phyloP scores from a whole-genome alignment of 2,797 vertebrate genomes.

The Phataginus tricuspis region DNA sequence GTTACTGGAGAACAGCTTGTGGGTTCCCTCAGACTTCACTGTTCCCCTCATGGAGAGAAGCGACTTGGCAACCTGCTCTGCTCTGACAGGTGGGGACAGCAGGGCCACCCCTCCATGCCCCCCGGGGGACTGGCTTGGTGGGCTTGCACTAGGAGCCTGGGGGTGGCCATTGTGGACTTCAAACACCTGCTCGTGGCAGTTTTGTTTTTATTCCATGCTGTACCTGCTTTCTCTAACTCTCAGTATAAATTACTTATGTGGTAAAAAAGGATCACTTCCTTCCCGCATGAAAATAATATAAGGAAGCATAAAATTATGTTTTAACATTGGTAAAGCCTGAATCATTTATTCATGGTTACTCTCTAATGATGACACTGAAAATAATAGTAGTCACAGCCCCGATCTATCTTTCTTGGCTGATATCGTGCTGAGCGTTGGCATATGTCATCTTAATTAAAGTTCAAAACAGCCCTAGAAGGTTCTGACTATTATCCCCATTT shows the following conservation, averaged over 20 bases:
- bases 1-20: neutral
- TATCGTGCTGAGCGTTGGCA: neutral
- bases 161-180: neutral
- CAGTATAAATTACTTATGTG: neutral
- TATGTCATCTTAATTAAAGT: neutral
- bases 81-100: too few relatives aligned
- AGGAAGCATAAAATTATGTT: neutral
- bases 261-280: neutral
- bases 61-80: neutral
- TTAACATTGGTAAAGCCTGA: neutral
- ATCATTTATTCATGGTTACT: neutral
- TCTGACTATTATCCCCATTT: neutral
- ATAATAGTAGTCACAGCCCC: neutral
- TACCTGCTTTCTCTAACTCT: neutral
- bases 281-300: conserved; percentile 5
- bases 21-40: neutral
- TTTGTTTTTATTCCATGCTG: neutral
- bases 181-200: neutral
- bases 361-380: neutral
- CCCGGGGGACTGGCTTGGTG: too few relatives aligned
- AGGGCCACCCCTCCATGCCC: too few relatives aligned
- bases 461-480: neutral
- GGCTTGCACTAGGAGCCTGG: too few relatives aligned
- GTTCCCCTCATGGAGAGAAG: neutral
- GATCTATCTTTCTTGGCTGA: accelerated